Base-by-base conservation (phyloP, 2,797 vertebrate species). In the Botia almorhae region DNA sequence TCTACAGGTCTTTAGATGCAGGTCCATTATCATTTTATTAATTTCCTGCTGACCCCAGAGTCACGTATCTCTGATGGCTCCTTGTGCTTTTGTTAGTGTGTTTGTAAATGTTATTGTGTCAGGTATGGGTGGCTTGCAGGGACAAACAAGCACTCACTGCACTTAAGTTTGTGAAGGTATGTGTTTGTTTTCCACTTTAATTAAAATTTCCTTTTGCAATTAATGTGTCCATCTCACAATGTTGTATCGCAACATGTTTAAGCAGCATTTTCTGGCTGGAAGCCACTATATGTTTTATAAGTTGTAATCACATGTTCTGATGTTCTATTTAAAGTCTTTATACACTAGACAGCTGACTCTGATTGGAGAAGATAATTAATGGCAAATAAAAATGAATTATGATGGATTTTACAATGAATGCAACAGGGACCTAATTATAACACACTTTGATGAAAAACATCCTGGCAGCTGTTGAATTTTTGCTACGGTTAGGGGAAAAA, bases 361-460 rank as follows among this genome's bases (percentile, higher is more conserved):
- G 74, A 84, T 76, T 60, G 10, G 36, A 23, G 78, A 56, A 46
- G 64, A 68, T 75, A 80, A 67, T 75, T 53, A 33, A 65, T 72
- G 74, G 67, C 84, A 85, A 80, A 82, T 83, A 81, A 83, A 78
- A 85, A 89, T 77, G 74, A 88, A 85, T 85, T 89, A 76, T 74
- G 80, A 90, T 87, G 81, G 79, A 78, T 76, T 65, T 88, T 86
- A 86, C 85, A 85, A 91, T 89, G 87, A 89, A 84, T 87, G 81
- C 87, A 81, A 83, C 73, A 56, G 76, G 61, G 81, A 72, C 12
- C 39, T 76, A 69, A 76, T 83, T 80, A 80, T 60, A 85, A 50
- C 65, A 76, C 56, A 43, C 23, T 61, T 70, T 80, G 46, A 75
- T 60, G 65, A 82, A 80, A 82, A 64, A 23, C 67, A 60, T 70